These are phyloP conservation scores for Emberiza fucata DNA, from an alignment of 2,113 vertebrate species.

Conservation along the genomic window DNA sequence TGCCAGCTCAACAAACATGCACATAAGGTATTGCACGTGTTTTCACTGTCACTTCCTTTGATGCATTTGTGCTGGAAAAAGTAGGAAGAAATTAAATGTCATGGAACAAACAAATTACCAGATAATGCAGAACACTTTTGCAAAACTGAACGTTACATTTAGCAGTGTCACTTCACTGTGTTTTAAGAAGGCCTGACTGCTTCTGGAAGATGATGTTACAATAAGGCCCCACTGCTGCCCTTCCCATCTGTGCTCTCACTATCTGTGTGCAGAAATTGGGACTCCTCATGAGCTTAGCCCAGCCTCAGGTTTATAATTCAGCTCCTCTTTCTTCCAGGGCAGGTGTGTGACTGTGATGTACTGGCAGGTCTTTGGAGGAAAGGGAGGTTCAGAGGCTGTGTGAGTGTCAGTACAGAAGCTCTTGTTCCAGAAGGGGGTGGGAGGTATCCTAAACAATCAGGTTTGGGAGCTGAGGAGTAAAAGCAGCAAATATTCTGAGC, in stretches of 20 bases:
- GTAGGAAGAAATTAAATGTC: background rate
- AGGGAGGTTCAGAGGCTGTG: background rate
- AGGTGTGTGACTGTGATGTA: background rate
- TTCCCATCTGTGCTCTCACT: background rate
- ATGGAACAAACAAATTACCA: background rate
- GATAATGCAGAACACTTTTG: background rate
- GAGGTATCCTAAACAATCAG: background rate
- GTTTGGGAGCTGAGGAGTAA: background rate
- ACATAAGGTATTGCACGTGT: background rate
- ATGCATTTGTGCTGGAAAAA: background rate
- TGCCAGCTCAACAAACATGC: background rate
- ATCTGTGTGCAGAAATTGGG: background rate
- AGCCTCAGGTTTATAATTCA: background rate
- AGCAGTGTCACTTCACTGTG: background rate
- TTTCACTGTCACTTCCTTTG: background rate
- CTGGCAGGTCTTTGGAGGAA: background rate
- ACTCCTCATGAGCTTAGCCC: background rate
- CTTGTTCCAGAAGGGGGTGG: background rate
- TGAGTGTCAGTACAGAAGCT: background rate
- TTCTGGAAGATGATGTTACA: background rate
- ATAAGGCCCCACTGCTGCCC: background rate
- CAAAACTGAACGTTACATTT: background rate
- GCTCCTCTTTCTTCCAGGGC: background rate
- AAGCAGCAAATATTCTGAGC: background rate
- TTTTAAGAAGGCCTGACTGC: background rate